phyloP scores from a whole-genome alignment of 2,888 invertebrate genomes.

The Didymodactylos carnosus region DNA sequence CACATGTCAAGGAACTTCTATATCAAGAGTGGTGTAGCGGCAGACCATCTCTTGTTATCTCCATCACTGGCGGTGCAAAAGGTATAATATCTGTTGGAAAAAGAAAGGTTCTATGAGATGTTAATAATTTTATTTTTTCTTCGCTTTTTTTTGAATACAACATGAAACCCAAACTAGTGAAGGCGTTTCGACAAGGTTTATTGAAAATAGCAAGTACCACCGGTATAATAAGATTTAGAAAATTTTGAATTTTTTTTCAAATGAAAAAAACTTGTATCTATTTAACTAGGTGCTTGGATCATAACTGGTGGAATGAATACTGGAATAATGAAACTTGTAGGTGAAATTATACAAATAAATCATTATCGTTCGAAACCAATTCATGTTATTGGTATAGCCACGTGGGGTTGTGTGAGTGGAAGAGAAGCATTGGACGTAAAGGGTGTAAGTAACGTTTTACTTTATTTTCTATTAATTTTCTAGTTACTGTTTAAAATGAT shows the following conservation, averaged over 20 bases:
- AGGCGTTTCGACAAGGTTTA: constrained; percentile 30
- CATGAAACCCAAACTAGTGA: constrained; percentile 28
- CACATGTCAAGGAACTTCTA: neutral
- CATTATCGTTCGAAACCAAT: neutral
- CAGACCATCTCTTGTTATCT: constrained; percentile 32
- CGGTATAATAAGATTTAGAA: constrained; percentile 19
- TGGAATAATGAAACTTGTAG: constrained; percentile 7
- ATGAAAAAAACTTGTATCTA: neutral
- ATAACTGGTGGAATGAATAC: constrained; percentile 1
- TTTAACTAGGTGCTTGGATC: constrained; percentile 16
- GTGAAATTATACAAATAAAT: constrained; percentile 18
- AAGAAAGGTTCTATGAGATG: too few relatives aligned
- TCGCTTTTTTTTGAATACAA: too few relatives aligned
- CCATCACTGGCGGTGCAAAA: constrained; percentile 34
- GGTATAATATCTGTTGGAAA: too few relatives aligned
- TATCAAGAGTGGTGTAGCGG: neutral
- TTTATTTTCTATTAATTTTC: too few relatives aligned
- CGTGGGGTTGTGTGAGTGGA: constrained; percentile 32
- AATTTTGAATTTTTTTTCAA: neutral
- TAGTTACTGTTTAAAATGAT: too few relatives aligned
- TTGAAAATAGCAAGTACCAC: constrained; percentile 32
- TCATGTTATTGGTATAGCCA: constrained; percentile 23
- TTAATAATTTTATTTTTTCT: too few relatives aligned
- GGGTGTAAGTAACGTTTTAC: too few relatives aligned
- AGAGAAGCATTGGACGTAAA: constrained; percentile 17